Percentiles rank a stretch among this genome's conserved stretches.
Conservation (phyloP, 2,113 vertebrate genomes). For the Notothenia rossii region DNA sequence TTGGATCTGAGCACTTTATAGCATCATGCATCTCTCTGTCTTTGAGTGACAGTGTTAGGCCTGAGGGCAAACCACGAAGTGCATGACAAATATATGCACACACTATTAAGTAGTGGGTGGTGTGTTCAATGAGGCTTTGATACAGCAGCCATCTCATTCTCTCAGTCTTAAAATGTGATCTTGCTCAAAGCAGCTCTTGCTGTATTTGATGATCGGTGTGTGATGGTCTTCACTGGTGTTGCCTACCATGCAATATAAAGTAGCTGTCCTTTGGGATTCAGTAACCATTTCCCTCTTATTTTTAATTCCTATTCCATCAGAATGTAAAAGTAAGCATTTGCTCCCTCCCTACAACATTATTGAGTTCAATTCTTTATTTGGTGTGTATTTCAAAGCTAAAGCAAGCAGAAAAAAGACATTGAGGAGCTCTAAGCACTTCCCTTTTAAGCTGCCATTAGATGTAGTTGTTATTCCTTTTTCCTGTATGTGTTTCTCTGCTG, state of each 20-base stretch:
- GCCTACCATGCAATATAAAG: background rate
- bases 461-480: slow-evolving; percentile 37
- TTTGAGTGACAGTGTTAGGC: slow-evolving; percentile 7
- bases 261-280: background rate
- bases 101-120: slow-evolving; percentile 3
- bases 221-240: background rate
- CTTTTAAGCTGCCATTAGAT: slow-evolving; percentile 45
- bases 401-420: slow-evolving; percentile 30
- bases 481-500: slow-evolving; percentile 28
- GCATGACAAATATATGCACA: background rate
- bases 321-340: background rate
- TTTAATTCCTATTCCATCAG: slow-evolving; percentile 1
- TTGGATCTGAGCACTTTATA: slow-evolving; percentile 19
- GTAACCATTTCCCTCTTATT: background rate
- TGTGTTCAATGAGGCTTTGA: slow-evolving; percentile 11
- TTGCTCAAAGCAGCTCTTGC: background rate
- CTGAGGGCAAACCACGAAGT: slow-evolving; percentile 23
- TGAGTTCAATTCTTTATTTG: slow-evolving; percentile 5
- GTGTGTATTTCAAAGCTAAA: slow-evolving; percentile 24
- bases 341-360: slow-evolving; percentile 1
- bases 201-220: slow-evolving; percentile 2
- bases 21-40: slow-evolving; percentile 2
- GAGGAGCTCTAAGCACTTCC: slow-evolving; percentile 35
- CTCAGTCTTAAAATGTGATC: background rate
- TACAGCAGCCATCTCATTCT: background rate